These are phyloP conservation scores for Bombus haemorrhoidalis DNA, from an alignment of 1,140 invertebrate genomes.

Conservation along the genomic window DNA sequence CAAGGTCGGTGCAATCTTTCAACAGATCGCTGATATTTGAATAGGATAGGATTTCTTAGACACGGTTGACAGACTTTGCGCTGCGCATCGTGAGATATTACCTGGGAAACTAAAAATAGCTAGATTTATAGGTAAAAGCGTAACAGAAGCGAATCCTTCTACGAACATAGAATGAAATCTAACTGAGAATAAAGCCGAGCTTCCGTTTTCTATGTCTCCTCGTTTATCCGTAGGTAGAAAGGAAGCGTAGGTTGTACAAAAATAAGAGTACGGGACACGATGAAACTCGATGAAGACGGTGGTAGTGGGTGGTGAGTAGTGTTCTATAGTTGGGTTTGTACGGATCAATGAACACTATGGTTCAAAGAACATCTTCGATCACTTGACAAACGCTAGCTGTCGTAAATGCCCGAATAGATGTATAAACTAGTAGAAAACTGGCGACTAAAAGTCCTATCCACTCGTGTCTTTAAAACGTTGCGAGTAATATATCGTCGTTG, in stretches of 20 bases:
- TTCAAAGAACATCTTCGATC: background rate
- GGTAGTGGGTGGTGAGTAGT: too few relatives aligned
- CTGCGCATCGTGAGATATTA: background rate
- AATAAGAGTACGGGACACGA: background rate
- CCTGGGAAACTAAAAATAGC: background rate
- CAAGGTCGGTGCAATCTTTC: constrained; percentile 9
- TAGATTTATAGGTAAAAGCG: background rate
- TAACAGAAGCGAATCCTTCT: background rate
- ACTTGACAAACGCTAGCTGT: background rate
- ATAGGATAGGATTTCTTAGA: background rate
- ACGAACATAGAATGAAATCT: background rate
- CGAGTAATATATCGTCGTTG: too few relatives aligned
- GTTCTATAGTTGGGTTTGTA: background rate
- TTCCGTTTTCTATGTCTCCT: background rate
- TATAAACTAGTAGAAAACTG: background rate
- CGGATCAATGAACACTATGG: background rate
- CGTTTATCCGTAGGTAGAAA: background rate
- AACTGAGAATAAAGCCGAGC: background rate
- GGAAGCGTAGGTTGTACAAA: background rate
- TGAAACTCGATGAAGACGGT: background rate
- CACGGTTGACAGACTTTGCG: background rate
- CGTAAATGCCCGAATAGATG: background rate
- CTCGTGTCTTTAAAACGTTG: background rate
- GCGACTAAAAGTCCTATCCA: background rate
- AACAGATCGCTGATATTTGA: background rate